Conservation (phyloP, 2,113 vertebrate genomes). For the Chlorodrepanis virens region DNA sequence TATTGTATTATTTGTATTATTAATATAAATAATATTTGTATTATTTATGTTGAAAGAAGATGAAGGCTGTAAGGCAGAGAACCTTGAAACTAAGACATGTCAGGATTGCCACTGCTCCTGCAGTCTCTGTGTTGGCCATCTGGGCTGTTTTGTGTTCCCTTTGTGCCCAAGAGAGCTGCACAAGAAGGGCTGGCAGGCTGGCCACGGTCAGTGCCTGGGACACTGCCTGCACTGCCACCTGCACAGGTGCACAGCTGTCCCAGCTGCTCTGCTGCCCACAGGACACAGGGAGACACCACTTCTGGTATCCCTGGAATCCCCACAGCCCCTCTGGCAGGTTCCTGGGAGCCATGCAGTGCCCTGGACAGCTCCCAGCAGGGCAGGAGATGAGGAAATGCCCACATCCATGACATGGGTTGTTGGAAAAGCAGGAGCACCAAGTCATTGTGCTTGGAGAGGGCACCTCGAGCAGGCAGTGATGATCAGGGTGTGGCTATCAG, state of each 20-base stretch:
- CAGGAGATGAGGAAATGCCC: not conserved
- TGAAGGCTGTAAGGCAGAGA: not conserved
- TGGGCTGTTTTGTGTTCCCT: not conserved
- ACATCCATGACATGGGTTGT: rapidly evolving
- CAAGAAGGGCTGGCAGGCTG: not conserved
- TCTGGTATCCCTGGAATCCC: not conserved
- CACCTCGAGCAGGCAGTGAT: not conserved
- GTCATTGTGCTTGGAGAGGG: rapidly evolving
- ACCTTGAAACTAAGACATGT: not conserved
- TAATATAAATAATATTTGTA: not conserved
- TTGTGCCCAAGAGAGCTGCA: not conserved
- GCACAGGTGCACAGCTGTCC: not conserved
- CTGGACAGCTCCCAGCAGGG: not conserved
- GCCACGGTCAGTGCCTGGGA: not conserved
- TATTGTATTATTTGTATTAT: not conserved
- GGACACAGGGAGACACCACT: not conserved
- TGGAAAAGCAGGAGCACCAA: not conserved
- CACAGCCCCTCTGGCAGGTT: rapidly evolving
- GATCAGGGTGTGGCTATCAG: not conserved
- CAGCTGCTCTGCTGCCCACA: not conserved
- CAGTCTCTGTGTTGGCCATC: not conserved
- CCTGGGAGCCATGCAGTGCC: not conserved
- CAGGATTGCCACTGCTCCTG: not conserved
- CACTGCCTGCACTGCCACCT: not conserved
- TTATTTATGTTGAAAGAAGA: not conserved